Conservation (phyloP, 2,113 vertebrate genomes). For the Datnioides undecimradiatus region DNA sequence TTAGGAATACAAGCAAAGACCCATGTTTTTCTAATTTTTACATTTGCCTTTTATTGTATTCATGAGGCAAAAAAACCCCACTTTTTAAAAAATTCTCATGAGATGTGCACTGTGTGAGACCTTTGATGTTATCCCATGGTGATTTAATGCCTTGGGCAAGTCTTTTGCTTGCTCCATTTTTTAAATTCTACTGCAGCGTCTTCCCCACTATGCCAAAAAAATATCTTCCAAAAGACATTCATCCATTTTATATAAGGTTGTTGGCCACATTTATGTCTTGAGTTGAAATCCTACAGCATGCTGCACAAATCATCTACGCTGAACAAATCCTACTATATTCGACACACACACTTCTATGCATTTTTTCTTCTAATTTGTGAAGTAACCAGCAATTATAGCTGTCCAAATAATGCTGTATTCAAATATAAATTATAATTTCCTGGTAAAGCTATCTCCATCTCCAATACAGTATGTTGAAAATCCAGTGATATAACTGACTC, state of each 20-base stretch:
- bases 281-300: not conserved
- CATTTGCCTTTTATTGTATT: not conserved
- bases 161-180: not conserved
- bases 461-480: not conserved
- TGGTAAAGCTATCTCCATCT: not conserved
- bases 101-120: not conserved
- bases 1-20: not conserved
- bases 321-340: not conserved
- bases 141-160: not conserved
- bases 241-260: not conserved
- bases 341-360: not conserved
- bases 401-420: too few species aligned
- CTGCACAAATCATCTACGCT: not conserved
- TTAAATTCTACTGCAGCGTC: not conserved
- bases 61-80: not conserved
- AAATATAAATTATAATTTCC: too few species aligned
- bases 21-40: not conserved
- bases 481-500: not conserved
- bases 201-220: not conserved
- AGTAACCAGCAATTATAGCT: too few species aligned
- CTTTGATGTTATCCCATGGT: constrained; percentile 13
- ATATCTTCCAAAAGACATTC: constrained; percentile 5
- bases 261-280: not conserved
- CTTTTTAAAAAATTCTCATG: not conserved
- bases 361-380: too few species aligned